Evolutionary conservation across 2,888 invertebrate species (phyloP), one percentile per base, ranked within the genome.

Genomic region (Bembecia ichneumoniformis): DNA sequence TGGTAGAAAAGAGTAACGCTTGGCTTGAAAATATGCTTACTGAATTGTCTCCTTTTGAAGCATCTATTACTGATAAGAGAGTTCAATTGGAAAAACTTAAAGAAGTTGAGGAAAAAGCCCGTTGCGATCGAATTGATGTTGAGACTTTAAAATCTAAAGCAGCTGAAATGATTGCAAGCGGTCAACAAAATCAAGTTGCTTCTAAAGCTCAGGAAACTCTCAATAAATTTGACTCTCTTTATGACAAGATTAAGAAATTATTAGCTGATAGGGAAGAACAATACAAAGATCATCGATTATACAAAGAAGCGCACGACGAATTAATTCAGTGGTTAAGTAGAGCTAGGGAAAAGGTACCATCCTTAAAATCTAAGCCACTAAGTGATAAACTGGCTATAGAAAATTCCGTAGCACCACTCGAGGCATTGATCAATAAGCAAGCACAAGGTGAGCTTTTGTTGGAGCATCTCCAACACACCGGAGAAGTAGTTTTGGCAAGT

Each of bases 231-330:
- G 95, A 96, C 61, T 88, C 89, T 20, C 78, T 96, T 2, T 92
- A 93, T 51, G 93, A 92, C 51, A 92, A 91, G 68, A 91, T 95
- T 10, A 94, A 93, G 73, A 92, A 91, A 71, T 68, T 96, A 35
- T 82, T 96, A 11, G 82, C 89, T 2, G 94, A 96, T 66, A 90
- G 96, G 14, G 95, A 96, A 72, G 93, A 93, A 64, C 95, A 96
- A 68, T 96, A 94, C 66, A 92, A 93, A 67, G 96, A 97, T 71
- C 96, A 97, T 67, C 91, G 94, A 54, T 76, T 93, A 1, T 98
- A 96, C 72, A 97, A 97, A 71, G 96, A 96, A 78, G 95, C 96
- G 3, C 93, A 95, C 57, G 96, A 97, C 66, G 96, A 96, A 66
- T 89, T 97, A 13, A 93, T 94, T 47, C 91, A 93, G 49, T 98